These are phyloP conservation scores for Gopherus evgoodei DNA, from an alignment of 2,113 vertebrate genomes.

Conservation along the genomic window DNA sequence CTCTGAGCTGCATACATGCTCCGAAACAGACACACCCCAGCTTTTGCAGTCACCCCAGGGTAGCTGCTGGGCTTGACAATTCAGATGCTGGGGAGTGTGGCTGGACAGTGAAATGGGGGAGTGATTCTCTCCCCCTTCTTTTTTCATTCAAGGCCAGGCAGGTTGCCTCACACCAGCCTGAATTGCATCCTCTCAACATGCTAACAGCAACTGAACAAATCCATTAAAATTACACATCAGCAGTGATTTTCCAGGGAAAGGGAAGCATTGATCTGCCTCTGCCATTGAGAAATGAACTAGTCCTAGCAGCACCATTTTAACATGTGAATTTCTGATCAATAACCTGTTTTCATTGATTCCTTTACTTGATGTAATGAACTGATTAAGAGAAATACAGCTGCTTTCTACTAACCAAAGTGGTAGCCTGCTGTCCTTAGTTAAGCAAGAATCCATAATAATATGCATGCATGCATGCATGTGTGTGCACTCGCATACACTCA, in stretches of 20 bases:
- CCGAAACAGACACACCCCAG: not conserved
- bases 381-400: not conserved
- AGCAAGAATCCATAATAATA: rapidly evolving
- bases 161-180: not conserved
- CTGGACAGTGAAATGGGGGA: not conserved
- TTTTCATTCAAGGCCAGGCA: not conserved
- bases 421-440: rapidly evolving
- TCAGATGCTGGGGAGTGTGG: not conserved
- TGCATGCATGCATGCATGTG: rapidly evolving
- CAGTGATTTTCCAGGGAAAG: rapidly evolving
- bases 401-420: not conserved
- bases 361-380: not conserved
- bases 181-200: rapidly evolving
- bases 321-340: constrained; percentile 24
- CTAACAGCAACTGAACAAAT: rapidly evolving
- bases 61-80: not conserved
- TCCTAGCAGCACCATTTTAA: not conserved
- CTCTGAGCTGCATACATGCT: not conserved
- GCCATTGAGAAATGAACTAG: not conserved
- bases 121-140: not conserved
- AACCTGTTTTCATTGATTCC: not conserved
- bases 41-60: not conserved
- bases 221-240: rapidly evolving
- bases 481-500: not conserved
- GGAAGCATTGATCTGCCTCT: not conserved